Percentiles rank a stretch among this genome's conserved stretches.
Conservation (phyloP, 2,113 vertebrate genomes). For the Alethe castanea region DNA sequence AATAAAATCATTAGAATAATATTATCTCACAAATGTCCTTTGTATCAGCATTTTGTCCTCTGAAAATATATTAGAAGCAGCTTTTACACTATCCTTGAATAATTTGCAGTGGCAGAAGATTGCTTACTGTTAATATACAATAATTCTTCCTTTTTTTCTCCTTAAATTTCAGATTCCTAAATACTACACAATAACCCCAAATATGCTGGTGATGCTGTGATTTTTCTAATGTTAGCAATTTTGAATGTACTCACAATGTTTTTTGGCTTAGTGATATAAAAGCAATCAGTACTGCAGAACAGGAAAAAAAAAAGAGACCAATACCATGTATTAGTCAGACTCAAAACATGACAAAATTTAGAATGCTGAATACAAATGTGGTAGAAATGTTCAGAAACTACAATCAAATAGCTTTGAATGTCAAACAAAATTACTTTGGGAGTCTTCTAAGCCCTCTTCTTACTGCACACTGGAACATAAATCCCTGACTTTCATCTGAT, state of each 20-base stretch:
- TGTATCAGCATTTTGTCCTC: neutral
- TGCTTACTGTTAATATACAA: neutral
- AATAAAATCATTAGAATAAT: neutral
- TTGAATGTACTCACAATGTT: slow-evolving; percentile 18
- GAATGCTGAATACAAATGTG: slow-evolving; percentile 58
- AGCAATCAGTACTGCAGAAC: slow-evolving; percentile 29
- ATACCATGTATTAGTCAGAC: neutral
- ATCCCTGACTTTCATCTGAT: slow-evolving; percentile 62
- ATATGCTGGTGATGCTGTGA: neutral
- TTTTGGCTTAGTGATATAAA: slow-evolving; percentile 46
- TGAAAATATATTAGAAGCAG: neutral
- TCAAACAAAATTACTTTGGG: slow-evolving; percentile 72
- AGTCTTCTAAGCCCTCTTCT: slow-evolving; percentile 66
- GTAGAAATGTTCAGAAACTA: slow-evolving; percentile 40
- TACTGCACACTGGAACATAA: slow-evolving; percentile 50
- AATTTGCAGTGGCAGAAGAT: neutral
- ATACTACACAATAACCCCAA: neutral
- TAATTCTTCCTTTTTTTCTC: neutral
- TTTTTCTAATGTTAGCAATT: slow-evolving; percentile 39
- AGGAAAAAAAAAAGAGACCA: slow-evolving; percentile 22
- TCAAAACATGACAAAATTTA: slow-evolving; percentile 27
- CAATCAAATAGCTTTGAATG: slow-evolving; percentile 67
- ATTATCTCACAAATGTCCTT: neutral
- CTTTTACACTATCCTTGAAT: neutral
- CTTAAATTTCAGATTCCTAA: neutral